Base-by-base conservation (phyloP, 2,888 invertebrate genomes). In the Chesias legatella region DNA sequence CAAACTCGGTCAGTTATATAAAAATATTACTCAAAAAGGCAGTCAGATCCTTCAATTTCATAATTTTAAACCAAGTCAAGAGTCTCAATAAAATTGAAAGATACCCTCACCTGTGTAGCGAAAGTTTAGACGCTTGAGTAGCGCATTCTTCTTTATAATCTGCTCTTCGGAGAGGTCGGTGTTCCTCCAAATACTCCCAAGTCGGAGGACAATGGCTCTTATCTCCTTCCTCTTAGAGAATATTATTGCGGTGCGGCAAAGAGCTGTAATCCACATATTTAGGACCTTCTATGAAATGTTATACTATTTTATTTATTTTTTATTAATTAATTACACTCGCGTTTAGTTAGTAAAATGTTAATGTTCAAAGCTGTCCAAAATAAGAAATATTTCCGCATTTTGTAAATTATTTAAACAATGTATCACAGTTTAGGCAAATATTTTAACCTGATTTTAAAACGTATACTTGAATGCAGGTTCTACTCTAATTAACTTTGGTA, bases 51-150 rank as follows among this genome's bases (percentile, higher is more conserved):
- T 38, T 31, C 10, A 24, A 39, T 33, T 20, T 28, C 33, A 39
- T 39, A 39, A 31, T 26, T n/a, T n/a, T 31, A 29, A 10, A 20
- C 35, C 17, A 28, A 30, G 33, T 38, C 37, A 43, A 43, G 43
- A 29, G 25, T 33, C 13, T 13, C 21, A 25, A 41, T 34, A 36
- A 37, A 34, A 32, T 17, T 17, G 13, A 3, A 17, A 43, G 48
- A 27, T 8, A 6, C 51, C 20, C 13, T 17, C 52, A 73, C 72
- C 65, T 60, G 56, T 30, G 53, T 57, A 58, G 45, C 55, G 63
- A 35, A 67, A 54, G 39, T 69, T 66, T 28, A 74, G 56, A 40
- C 51, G 61, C 34, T 63, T 61, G 28, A 72, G 43, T 32, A 65
- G 44, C 43, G 47, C 44, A 51, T 58, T 58, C 51, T 73, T 73